These are phyloP conservation scores for Drosophila emarginata DNA, from an alignment of 2,888 invertebrate genomes.

Conservation along the genomic window DNA sequence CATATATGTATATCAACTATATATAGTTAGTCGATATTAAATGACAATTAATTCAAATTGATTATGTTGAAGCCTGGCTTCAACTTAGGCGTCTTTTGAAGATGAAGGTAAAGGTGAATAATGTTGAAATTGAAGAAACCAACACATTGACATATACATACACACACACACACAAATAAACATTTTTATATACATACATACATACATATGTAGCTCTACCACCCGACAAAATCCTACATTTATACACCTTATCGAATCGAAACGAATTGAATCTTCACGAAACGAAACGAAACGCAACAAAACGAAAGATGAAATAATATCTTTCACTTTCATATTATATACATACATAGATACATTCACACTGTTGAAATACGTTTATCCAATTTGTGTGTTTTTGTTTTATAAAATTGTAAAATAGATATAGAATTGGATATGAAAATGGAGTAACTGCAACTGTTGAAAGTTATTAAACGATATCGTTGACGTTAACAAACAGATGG, in stretches of 20 bases:
- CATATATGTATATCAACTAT: conserved; percentile 3
- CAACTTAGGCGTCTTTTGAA: conserved; percentile 15
- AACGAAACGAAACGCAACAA: not conserved
- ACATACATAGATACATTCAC: not conserved
- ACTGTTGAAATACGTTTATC: not conserved
- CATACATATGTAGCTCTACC: not conserved
- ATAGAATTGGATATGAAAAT: not conserved
- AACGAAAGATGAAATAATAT: not conserved
- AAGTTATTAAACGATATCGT: not conserved
- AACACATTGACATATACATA: not conserved
- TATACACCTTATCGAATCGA: not conserved
- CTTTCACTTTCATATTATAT: not conserved
- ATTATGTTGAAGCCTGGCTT: conserved; percentile 61
- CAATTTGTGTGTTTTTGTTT: not conserved
- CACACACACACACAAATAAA: not conserved
- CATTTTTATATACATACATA: not conserved
- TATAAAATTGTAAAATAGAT: not conserved
- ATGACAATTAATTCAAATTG: conserved; percentile 28
- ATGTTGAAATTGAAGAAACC: conserved; percentile 2
- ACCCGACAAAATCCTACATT: not conserved
- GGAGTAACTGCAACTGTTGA: no score
- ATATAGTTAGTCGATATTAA: conserved; percentile 9
- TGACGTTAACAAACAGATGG: not conserved
- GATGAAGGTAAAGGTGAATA: conserved; percentile 11
- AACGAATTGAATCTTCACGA: not conserved